These are phyloP conservation scores for Taurulus bubalis DNA, from an alignment of 2,113 vertebrate genomes.

Conservation along the genomic window DNA sequence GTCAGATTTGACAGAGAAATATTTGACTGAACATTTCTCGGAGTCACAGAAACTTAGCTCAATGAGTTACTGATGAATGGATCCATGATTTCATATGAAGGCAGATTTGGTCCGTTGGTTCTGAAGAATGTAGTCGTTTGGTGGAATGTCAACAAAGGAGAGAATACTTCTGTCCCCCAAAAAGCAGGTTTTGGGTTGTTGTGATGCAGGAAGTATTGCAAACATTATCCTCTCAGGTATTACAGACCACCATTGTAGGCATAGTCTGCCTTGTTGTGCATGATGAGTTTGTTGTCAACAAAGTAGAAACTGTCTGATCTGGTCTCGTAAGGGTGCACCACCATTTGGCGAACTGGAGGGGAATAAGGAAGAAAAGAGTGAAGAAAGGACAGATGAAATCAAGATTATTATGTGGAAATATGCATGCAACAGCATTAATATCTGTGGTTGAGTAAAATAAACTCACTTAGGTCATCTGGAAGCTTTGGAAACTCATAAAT, in stretches of 20 bases:
- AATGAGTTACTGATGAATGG: constrained; percentile 39
- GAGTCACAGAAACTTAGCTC: constrained; percentile 41
- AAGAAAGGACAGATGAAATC: not conserved
- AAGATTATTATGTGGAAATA: not conserved
- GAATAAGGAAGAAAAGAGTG: not conserved
- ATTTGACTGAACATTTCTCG: constrained; percentile 42
- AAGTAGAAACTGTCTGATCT: constrained; percentile 99
- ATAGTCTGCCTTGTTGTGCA: constrained; percentile 99
- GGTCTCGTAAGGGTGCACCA: constrained; percentile 95
- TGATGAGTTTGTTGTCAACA: constrained; percentile 98
- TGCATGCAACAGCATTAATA: not conserved
- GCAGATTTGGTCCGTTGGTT: constrained; percentile 56
- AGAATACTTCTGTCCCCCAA: constrained; percentile 44
- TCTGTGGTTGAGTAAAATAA: not conserved
- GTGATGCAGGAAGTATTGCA: constrained; percentile 45
- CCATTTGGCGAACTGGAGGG: constrained; percentile 92
- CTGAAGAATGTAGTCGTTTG: constrained; percentile 33
- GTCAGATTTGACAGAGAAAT: constrained; percentile 36
- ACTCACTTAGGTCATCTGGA: constrained; percentile 96
- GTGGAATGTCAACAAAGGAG: constrained; percentile 45
- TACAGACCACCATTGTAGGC: constrained; percentile 97
- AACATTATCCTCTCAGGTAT: constrained; percentile 45
- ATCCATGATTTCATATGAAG: constrained; percentile 49
- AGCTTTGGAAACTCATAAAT: constrained; percentile 99
- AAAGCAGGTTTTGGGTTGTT: constrained; percentile 26